phyloP scores from a whole-genome alignment of 2,888 invertebrate genomes.

The Heteromurus nitidus region DNA sequence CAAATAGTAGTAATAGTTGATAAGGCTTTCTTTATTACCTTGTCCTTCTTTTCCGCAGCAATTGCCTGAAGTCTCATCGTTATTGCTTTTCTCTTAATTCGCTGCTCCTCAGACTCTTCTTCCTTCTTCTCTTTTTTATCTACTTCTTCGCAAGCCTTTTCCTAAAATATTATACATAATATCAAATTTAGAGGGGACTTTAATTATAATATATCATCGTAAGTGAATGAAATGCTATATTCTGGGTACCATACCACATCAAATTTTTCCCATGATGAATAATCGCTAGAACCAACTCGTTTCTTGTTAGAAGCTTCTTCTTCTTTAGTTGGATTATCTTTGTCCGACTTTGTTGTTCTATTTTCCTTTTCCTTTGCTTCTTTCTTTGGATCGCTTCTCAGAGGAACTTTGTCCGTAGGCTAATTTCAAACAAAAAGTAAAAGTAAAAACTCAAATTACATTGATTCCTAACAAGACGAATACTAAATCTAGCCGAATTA shows the following conservation, averaged over 20 bases:
- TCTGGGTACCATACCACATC: slow-evolving; percentile 85
- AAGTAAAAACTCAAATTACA: not conserved
- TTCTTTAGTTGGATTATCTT: not conserved
- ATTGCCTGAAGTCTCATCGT: slow-evolving; percentile 57
- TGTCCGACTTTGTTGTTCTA: slow-evolving; percentile 75
- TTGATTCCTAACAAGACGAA: not conserved
- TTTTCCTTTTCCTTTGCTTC: slow-evolving; percentile 74
- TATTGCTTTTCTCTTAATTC: slow-evolving; percentile 56
- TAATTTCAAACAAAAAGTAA: slow-evolving; percentile 5
- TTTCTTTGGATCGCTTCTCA: slow-evolving; percentile 52
- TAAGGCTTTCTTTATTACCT: too few relatives aligned
- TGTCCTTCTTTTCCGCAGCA: slow-evolving; percentile 66
- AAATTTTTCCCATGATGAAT: slow-evolving; percentile 86
- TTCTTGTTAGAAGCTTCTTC: slow-evolving; percentile 7
- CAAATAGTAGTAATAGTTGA: too few relatives aligned
- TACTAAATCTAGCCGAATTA: not conserved
- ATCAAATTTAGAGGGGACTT: too few relatives aligned
- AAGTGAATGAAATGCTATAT: too few relatives aligned
- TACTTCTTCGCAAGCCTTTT: slow-evolving; percentile 67
- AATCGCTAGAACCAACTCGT: slow-evolving; percentile 80
- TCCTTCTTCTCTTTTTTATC: slow-evolving; percentile 44
- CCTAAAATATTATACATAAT: slow-evolving; percentile 35
- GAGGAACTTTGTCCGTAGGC: slow-evolving; percentile 51
- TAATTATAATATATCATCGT: too few relatives aligned
- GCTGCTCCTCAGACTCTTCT: slow-evolving; percentile 59